Evolutionary conservation across 2,888 invertebrate genomes (phyloP).

Genomic region (Lingula anatina): DNA sequence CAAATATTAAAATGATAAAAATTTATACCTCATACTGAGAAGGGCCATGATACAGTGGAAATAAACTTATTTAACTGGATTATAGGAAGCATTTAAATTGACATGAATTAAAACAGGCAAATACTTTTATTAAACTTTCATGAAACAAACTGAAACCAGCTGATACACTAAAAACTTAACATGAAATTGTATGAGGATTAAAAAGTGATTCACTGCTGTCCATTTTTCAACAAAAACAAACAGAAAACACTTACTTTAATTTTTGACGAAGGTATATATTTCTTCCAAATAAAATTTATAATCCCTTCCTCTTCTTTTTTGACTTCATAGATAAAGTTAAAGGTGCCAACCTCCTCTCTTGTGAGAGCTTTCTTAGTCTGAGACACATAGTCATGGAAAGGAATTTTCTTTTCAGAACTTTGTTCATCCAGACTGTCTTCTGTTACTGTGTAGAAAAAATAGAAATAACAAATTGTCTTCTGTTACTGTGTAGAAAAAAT

Average conservation of each 20-base stretch:
- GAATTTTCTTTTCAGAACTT: constrained; percentile 25
- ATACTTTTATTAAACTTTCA: too few species aligned
- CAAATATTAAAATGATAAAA: too few species aligned
- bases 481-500: not conserved
- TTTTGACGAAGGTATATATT: constrained; percentile 26
- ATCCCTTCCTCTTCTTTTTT: constrained; percentile 15
- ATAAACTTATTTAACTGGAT: too few species aligned
- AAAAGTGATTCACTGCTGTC: too few species aligned
- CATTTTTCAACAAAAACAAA: not conserved
- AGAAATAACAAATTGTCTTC: not conserved
- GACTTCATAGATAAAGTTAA: constrained; percentile 26
- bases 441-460: constrained; percentile 17
- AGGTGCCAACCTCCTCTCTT: constrained; percentile 12
- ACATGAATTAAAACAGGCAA: too few species aligned
- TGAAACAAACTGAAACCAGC: too few species aligned
- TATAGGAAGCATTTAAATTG: too few species aligned
- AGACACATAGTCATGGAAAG: constrained; percentile 24
- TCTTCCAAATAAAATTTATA: constrained; percentile 31
- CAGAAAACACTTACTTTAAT: constrained; percentile 23
- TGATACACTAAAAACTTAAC: too few species aligned
- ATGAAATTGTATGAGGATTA: too few species aligned
- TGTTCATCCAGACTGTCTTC: constrained; percentile 28
- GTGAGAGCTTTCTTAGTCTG: constrained; percentile 36
- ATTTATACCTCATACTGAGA: too few species aligned
- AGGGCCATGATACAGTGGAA: too few species aligned